Base-by-base conservation (phyloP, 2,888 invertebrate genomes). In the Yponomeuta sedellus region DNA sequence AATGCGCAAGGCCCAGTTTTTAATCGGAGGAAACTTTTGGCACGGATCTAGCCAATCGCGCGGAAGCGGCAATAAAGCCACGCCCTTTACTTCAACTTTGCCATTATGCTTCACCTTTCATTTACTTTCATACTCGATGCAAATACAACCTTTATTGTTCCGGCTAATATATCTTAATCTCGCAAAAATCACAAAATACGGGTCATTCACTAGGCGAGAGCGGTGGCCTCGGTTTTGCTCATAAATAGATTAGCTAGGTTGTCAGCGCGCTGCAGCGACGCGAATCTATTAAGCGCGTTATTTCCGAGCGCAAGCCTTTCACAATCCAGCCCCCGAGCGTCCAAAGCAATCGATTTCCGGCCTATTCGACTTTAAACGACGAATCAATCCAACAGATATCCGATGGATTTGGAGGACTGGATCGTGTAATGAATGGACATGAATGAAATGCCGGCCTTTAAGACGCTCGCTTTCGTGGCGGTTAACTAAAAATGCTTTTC, bases 331-430 rank as follows among this genome's bases (percentile, higher is more conserved):
- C 80, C 44, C 71, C 74, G 74, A 79, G 87, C 87, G 85, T 83
- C 85, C 79, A 88, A 88, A 88, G 88, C 90, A 86, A 90, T 89
- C 89, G 87, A 90, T 90, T 90, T 90, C 90, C 90, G 88, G 89
- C 86, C 89, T 89, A 88, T 89, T 89, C 88, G 88, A 88, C 88
- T 89, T 88, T 84, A 86, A 90, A 87, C 89, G 85, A 66, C 68
- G 88, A 89, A 89, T 86, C 90, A 87, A 88, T 87, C 88, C 66
- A 65, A 39, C 82, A 79, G 83, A 85, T 83, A 87, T 86, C 84
- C 88, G 82, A 70, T 80, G 84, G 88, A 85, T 88, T 89, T 88
- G 88, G 86, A 86, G 81, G 82, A 80, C 81, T 78, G 79, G 77
- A 82, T 85, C 83, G 83, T 71, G 77, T 85, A 85, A 85, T 86